phyloP scores from a whole-genome alignment of 1,140 invertebrate species.

The Neodiprion fabricii region DNA sequence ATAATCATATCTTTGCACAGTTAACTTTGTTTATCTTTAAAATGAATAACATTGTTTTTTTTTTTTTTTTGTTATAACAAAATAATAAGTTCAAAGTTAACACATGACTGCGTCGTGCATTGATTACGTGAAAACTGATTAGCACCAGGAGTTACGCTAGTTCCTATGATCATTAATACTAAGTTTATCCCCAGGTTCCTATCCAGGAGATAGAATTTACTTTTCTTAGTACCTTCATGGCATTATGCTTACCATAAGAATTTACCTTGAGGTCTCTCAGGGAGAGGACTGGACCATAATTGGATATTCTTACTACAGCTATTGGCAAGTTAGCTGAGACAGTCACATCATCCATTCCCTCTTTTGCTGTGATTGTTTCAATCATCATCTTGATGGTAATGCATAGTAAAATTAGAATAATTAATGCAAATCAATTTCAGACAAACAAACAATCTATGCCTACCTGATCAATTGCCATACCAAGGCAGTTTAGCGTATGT shows the following conservation, averaged over 20 bases:
- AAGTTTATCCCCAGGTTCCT: not conserved
- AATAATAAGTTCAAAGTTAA: too few species aligned
- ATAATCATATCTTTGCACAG: too few species aligned
- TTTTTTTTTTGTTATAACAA: too few species aligned
- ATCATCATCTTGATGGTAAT: conserved; percentile 58
- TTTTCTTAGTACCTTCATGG: not conserved
- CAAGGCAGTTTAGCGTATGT: conserved; percentile 70
- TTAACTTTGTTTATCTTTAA: too few species aligned
- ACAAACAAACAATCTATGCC: conserved; percentile 25
- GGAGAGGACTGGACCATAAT: conserved; percentile 71
- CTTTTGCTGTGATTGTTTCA: conserved; percentile 56
- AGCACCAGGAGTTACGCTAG: too few species aligned
- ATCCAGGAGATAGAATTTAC: conserved; percentile 7
- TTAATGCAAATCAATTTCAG: conserved; percentile 20
- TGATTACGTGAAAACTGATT: too few species aligned
- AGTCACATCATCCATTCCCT: conserved; percentile 36
- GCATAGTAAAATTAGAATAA: conserved; percentile 25
- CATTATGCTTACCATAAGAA: conserved; percentile 71
- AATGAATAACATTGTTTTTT: too few species aligned
- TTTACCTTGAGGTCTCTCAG: conserved; percentile 80
- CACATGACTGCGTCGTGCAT: too few species aligned
- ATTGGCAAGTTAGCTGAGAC: conserved; percentile 53
- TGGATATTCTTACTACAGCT: conserved; percentile 71
- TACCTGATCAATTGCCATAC: conserved; percentile 77
- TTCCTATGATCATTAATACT: conserved; percentile 8